Evolutionary conservation across 2,797 vertebrate genomes (phyloP), one percentile per base, ranked within the genome.

Genomic region (Leptoclinus maculatus): DNA sequence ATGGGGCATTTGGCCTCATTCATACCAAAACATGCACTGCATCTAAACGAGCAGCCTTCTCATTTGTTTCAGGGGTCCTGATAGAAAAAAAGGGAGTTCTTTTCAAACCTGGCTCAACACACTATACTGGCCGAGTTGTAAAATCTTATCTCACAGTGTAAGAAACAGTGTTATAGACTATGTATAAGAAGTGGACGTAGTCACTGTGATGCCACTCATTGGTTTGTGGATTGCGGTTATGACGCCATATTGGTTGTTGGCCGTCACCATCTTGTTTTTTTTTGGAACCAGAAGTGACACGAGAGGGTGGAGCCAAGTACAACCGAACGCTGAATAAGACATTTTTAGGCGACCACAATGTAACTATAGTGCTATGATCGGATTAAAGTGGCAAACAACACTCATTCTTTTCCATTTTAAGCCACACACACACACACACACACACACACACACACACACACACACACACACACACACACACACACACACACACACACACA

Each of bases 321-420:
- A 36, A 9, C 7, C 1, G 4, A 41, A 41, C 39, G 39, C 39
- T 41, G 39, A 43, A 1, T 43, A 17, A 16, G 14, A 43, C 5
- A 43, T 43, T 43, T 43, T 43, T 6, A 43, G 14, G 41, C 14
- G 14, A 43, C 41, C 41, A 65, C 51, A 43, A 12, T 72, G 74
- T 76, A 47, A 34, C 54, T 60, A 64, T 45, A 10, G 34, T n/a
- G 38, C 47, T 43, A 14, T 39, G 47, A 76, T 80, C 19, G 25
- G 41, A 84, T 84, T 49, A 71, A 80, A 72, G 75, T 60, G 47
- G 36, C 59, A 71, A 89, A 87, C 74, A 54, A 75, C 75, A 56
- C 54, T 71, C 13, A 63, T 64, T 76, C 5, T 56, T 73, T 17
- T n/a, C 47, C n/a, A 27, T 64, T 56, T 3, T 11, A 5, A 5